Percentiles rank a stretch among this genome's conserved stretches.
phyloP scores from a whole-genome alignment of 2,113 vertebrate species.

The Formicarius rufipectus region DNA sequence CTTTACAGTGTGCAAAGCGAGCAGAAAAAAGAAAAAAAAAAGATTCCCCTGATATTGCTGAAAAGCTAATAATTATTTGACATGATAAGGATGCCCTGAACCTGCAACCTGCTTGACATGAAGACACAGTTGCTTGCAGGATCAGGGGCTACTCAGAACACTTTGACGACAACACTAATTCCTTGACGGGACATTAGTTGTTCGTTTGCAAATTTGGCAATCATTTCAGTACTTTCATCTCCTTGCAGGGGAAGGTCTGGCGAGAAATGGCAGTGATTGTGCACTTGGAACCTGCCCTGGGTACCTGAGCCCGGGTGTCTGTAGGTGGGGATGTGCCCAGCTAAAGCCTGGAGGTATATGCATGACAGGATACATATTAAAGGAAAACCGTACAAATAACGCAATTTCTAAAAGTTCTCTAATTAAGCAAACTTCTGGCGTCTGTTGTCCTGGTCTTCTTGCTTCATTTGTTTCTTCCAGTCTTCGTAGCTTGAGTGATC shows the following conservation, averaged over 20 bases:
- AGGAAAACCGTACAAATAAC: too few relatives aligned
- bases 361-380: too few relatives aligned
- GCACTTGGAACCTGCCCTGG: not conserved
- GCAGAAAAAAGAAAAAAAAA: too few relatives aligned
- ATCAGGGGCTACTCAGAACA: not conserved
- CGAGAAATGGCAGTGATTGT: not conserved
- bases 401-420: too few relatives aligned
- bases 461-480: too few relatives aligned
- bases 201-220: slow-evolving; percentile 8
- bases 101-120: not conserved
- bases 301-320: not conserved
- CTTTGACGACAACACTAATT: not conserved
- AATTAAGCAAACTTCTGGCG: too few relatives aligned
- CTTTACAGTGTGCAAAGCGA: not conserved
- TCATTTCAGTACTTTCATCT: not conserved
- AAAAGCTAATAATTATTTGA: slow-evolving; percentile 42
- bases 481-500: too few relatives aligned
- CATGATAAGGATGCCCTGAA: not conserved
- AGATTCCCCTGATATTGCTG: not conserved
- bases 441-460: too few relatives aligned
- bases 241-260: not conserved
- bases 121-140: not conserved
- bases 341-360: not conserved
- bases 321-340: not conserved
- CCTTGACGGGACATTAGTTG: not conserved